Evolutionary conservation across 2,888 invertebrate species (phyloP), one percentile per base, ranked within the genome.

Genomic region (Drosophila mimica): DNA sequence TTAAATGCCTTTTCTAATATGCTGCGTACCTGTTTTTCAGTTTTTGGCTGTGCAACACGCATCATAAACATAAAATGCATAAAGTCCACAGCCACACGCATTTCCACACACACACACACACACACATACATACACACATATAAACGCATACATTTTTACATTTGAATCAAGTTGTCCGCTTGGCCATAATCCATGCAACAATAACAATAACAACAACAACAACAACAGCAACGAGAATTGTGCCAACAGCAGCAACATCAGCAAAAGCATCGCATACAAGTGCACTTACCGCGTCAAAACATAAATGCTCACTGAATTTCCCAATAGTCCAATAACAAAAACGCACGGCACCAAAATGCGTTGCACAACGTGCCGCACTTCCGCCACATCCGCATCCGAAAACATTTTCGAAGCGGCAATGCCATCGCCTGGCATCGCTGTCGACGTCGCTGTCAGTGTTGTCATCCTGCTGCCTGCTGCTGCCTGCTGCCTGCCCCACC

Each of bases 311-410:
- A 94, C 92, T 65, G 94, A 93, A 91, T 96, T 97, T 58, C 96
- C 96, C 63, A 96, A 92, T 67, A 96, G 94, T 70, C 96, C 96
- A 70, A 96, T 94, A 74, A 95, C 93, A 73, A 95, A 94, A 80
- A 96, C 94, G 76, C 95, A 93, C 60, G 96, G 96, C 70, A 95
- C 95, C 66, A 95, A 92, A 43, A 96, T 94, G 79, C 94, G 93
- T 92, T 95, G 95, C 70, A 95, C 92, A 89, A 93, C 88, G 86
- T 92, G 90, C 82, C 93, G 92, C 82, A 92, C 93, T 84, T 89
- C 90, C 80, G 87, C 92, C 81, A 92, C 91, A 90, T 93, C 89
- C 90, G 90, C 84, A 79, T 85, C 83, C 81, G 89, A 91, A 90
- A 91, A 88, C 92, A 91, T 91, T 88, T 85, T 75, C 70, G 79